A percentile compares a stretch with the other conserved stretches of the same genome.
These are phyloP conservation scores for Hozukius guyotensis DNA, from an alignment of 2,797 vertebrate species.

Conservation along the genomic window DNA sequence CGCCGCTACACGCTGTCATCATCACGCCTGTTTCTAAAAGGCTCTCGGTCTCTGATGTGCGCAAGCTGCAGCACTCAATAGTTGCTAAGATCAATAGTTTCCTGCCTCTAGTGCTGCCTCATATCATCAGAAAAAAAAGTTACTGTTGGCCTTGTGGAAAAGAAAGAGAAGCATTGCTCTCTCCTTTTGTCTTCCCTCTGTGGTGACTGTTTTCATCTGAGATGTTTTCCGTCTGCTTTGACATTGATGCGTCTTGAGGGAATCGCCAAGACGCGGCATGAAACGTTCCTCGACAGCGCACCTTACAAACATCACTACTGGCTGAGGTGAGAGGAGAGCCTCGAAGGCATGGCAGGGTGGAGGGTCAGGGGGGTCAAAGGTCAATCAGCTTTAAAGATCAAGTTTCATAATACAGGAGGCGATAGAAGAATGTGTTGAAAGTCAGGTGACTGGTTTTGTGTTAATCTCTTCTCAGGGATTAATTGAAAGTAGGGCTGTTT, in stretches of 20 bases:
- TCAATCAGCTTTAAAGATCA: conserved; percentile 41
- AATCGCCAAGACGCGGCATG: conserved; percentile 78
- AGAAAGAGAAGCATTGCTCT: not conserved
- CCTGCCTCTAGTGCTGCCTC: conserved; percentile 39
- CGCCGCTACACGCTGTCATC: conserved; percentile 47
- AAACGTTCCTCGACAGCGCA: conserved; percentile 70
- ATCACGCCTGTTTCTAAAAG: conserved; percentile 55
- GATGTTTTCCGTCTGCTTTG: conserved; percentile 35
- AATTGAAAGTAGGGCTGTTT: conserved; percentile 16
- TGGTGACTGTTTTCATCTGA: not conserved
- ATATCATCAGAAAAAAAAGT: conserved; percentile 34
- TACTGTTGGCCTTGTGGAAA: conserved; percentile 22
- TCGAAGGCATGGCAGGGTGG: not conserved
- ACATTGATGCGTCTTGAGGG: conserved; percentile 74
- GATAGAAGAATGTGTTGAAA: conserved; percentile 4
- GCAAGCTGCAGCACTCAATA: conserved; percentile 49
- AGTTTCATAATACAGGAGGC: conserved; percentile 6
- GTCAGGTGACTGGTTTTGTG: conserved; percentile 22
- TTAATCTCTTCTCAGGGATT: conserved; percentile 8
- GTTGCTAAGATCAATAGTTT: conserved; percentile 62
- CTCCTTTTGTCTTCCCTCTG: not conserved
- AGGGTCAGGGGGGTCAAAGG: conserved; percentile 35
- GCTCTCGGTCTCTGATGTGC: conserved; percentile 57
- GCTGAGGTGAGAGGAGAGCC: conserved; percentile 67
- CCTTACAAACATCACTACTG: conserved; percentile 80